Evolutionary conservation across 35 echinoderm and acorn worm species (phyloP).

Genomic region (Apostichopus californicus): DNA sequence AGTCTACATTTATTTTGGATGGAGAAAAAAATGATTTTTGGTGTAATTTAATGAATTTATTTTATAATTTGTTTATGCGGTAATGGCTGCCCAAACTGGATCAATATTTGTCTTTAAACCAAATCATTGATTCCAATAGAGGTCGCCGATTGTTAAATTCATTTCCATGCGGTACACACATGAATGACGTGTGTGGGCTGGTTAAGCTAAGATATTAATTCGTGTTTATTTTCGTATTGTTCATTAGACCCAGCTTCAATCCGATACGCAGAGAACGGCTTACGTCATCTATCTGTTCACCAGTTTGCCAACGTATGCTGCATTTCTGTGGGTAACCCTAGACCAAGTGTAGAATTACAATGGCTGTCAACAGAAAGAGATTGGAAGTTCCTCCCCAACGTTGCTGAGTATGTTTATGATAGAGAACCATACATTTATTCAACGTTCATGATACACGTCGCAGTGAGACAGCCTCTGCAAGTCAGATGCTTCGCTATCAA

Average conservation of each 20-base stretch:
- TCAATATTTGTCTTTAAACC: too few species aligned
- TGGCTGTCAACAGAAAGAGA: neutral
- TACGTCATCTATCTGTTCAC: neutral
- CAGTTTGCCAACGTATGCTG: neutral
- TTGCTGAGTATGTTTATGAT: neutral
- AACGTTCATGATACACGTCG: neutral
- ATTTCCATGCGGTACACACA: too few species aligned
- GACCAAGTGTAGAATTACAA: neutral
- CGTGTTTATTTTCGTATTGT: too few species aligned
- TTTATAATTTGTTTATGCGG: too few species aligned
- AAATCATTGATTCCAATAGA: too few species aligned
- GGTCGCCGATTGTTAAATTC: too few species aligned
- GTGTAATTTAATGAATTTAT: too few species aligned
- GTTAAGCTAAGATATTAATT: too few species aligned
- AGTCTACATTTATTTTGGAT: too few species aligned
- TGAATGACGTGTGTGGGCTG: too few species aligned
- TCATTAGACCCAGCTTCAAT: neutral
- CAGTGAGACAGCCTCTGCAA: neutral
- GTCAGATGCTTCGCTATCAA: neutral
- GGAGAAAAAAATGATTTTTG: too few species aligned
- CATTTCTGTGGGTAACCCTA: neutral
- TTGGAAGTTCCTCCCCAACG: neutral
- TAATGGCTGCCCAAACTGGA: too few species aligned
- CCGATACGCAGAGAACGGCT: neutral
- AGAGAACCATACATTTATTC: neutral